Percentiles rank a stretch among this genome's conserved stretches.
phyloP scores from a whole-genome alignment of 2,888 invertebrate species.

The Leptopilina syphax region DNA sequence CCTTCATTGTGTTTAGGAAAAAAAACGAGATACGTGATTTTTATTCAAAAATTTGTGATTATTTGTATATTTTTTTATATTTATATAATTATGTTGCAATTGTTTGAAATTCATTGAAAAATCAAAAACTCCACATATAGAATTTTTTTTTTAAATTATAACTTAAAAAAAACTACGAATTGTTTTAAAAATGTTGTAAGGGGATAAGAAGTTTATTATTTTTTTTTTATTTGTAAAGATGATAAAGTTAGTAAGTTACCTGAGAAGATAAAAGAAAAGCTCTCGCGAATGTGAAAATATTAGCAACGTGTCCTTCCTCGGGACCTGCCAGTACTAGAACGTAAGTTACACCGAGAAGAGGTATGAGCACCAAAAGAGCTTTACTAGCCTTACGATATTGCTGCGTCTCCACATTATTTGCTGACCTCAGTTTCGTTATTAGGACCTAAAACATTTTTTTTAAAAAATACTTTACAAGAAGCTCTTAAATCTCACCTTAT shows the following conservation, averaged over 20 bases:
- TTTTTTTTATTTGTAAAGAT: constrained; percentile 20
- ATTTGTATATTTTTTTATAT: too few relatives aligned
- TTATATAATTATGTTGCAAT: too few relatives aligned
- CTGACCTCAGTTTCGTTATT: constrained; percentile 94
- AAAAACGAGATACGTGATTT: neutral
- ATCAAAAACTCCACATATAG: too few relatives aligned
- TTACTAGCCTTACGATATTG: constrained; percentile 95
- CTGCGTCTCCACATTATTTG: constrained; percentile 92
- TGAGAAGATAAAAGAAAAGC: constrained; percentile 93
- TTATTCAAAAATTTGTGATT: too few relatives aligned
- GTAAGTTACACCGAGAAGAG: constrained; percentile 95
- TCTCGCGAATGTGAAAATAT: constrained; percentile 87
- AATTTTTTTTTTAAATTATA: too few relatives aligned
- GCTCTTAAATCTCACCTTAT: neutral
- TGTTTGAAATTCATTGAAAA: too few relatives aligned
- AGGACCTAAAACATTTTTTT: constrained; percentile 83
- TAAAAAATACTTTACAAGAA: constrained; percentile 57
- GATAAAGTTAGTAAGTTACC: constrained; percentile 78
- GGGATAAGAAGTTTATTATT: too few relatives aligned
- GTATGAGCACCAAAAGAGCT: constrained; percentile 93
- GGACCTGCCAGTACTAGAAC: constrained; percentile 91
- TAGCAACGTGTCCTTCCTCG: constrained; percentile 84
- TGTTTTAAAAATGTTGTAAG: too few relatives aligned
- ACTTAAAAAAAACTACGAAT: too few relatives aligned
- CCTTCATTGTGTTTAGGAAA: neutral